Percentiles rank a stretch among this genome's conserved stretches.
Evolutionary conservation across 2,113 vertebrate genomes (phyloP).

Genomic region (Laticauda laticaudata): DNA sequence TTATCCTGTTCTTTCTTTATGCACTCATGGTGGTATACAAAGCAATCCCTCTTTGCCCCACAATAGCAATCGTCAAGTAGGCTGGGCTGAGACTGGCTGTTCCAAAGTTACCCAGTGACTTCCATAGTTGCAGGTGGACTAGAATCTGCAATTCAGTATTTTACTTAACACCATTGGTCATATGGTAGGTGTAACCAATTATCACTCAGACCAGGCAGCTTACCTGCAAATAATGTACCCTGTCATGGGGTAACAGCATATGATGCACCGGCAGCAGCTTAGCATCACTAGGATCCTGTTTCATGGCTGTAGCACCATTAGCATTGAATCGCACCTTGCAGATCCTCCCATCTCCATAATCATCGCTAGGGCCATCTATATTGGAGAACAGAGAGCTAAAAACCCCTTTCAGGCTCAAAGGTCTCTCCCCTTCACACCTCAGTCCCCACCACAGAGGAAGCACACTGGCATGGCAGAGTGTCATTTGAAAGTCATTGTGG

Average conservation of each 20-base stretch:
- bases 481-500: no score
- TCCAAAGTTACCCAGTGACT: not conserved
- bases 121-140: not conserved
- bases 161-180: not conserved
- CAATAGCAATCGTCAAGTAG: not conserved
- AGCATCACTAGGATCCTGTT: slow-evolving; percentile 70
- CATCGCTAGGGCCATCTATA: slow-evolving; percentile 73
- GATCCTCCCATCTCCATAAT: slow-evolving; percentile 72
- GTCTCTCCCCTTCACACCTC: not conserved
- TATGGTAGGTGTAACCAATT: not conserved
- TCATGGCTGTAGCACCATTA: slow-evolving; percentile 70
- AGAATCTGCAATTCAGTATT: not conserved
- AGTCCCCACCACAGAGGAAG: not conserved
- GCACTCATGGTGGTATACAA: not conserved
- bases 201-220: slow-evolving; percentile 2
- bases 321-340: slow-evolving; percentile 79
- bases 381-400: slow-evolving; percentile 36
- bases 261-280: slow-evolving; percentile 76
- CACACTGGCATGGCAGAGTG: not conserved
- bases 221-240: slow-evolving; percentile 79
- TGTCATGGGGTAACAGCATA: slow-evolving; percentile 76
- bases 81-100: not conserved
- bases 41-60: not conserved
- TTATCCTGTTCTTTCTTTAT: not conserved
- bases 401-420: not conserved